phyloP scores from a whole-genome alignment of 2,888 invertebrate species.

The Oxyscelio sp. region DNA sequence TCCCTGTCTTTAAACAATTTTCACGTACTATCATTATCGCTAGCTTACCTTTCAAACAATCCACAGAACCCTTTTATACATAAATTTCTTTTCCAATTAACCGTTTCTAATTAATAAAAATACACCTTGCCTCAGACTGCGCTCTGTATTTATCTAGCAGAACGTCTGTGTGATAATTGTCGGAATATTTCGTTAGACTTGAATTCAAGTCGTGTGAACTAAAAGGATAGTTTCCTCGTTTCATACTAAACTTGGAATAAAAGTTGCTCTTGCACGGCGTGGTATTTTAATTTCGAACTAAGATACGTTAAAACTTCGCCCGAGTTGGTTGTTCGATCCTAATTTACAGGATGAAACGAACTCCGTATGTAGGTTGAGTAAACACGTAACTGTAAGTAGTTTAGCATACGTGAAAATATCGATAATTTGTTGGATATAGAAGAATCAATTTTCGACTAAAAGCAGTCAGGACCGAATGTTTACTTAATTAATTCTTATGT shows the following conservation, averaged over 20 bases:
- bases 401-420: conserved; percentile 40
- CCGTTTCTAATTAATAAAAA: conserved; percentile 46
- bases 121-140: conserved; percentile 22
- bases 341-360: conserved; percentile 50
- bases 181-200: conserved; percentile 53
- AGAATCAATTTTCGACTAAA: conserved; percentile 19
- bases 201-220: conserved; percentile 27
- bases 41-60: too few relatives aligned
- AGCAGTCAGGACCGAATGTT: too few relatives aligned
- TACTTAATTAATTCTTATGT: too few relatives aligned
- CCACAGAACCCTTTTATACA: conserved; percentile 18
- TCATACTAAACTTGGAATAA: conserved; percentile 38
- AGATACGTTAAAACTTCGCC: conserved; percentile 50
- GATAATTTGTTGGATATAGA: conserved; percentile 6
- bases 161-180: conserved; percentile 48
- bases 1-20: too few relatives aligned
- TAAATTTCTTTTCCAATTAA: conserved; percentile 44
- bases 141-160: conserved; percentile 34
- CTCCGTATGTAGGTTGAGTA: conserved; percentile 57
- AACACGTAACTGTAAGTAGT: conserved; percentile 48
- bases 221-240: conserved; percentile 44
- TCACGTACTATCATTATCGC: conserved; percentile 25
- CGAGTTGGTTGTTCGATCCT: conserved; percentile 52
- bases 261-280: conserved; percentile 38
- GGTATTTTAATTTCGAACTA: conserved; percentile 60